Conservation (phyloP, 1,140 invertebrate species). For the Phortica variegata region DNA sequence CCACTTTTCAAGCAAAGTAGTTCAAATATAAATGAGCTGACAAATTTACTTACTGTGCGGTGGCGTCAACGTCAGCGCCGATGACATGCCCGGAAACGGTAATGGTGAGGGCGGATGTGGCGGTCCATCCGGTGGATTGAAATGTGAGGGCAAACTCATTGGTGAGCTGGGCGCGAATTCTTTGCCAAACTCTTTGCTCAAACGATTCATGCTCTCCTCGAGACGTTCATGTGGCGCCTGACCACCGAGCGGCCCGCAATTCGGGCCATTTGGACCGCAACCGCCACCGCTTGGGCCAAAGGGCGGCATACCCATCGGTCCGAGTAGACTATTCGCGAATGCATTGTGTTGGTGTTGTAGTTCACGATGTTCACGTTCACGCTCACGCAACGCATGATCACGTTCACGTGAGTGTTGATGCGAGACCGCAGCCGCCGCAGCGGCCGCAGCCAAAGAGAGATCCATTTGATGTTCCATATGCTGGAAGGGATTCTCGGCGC, state of each 20-base stretch:
- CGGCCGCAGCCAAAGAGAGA: conserved; percentile 49
- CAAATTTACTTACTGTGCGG: conserved; percentile 71
- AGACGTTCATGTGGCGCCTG: conserved; percentile 60
- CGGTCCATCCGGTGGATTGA: conserved; percentile 45
- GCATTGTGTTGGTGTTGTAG: conserved; percentile 48
- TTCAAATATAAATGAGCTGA: no score
- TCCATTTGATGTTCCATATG: conserved; percentile 57
- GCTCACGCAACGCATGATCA: conserved; percentile 38
- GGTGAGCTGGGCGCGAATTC: conserved; percentile 46
- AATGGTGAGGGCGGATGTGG: conserved; percentile 63
- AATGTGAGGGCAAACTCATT: conserved; percentile 53
- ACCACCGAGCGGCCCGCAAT: conserved; percentile 11
- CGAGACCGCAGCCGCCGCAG: conserved; percentile 46
- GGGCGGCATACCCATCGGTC: conserved; percentile 57
- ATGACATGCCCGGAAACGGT: conserved; percentile 68
- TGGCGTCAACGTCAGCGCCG: conserved; percentile 73
- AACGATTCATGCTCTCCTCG: conserved; percentile 57
- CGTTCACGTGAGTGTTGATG: conserved; percentile 30
- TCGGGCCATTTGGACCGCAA: neutral
- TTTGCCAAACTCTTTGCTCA: conserved; percentile 55
- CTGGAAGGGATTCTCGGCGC: conserved; percentile 48
- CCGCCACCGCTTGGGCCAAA: conserved; percentile 30
- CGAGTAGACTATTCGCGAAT: conserved; percentile 56
- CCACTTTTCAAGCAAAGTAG: no score
- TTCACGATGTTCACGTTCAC: conserved; percentile 39